Evolutionary conservation across 2,113 vertebrate genomes (phyloP).

Genomic region (Microcebus lehilahytsara): DNA sequence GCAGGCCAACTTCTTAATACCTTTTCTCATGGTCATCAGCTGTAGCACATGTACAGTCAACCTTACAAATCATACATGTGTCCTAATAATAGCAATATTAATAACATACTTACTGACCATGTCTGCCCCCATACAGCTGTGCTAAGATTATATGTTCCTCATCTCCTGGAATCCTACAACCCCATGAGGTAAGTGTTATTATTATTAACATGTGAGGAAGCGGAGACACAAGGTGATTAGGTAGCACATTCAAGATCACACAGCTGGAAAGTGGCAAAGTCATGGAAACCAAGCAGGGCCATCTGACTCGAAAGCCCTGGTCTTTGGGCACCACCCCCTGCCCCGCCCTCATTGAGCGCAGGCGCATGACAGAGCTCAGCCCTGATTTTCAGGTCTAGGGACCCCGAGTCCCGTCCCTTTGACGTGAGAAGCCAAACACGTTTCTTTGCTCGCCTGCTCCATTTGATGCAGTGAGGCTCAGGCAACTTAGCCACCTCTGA

Average conservation of each 20-base stretch:
- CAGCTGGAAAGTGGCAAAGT: neutral
- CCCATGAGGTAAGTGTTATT: neutral
- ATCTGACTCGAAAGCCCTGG: neutral
- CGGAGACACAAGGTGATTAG: neutral
- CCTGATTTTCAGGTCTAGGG: neutral
- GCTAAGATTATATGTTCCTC: neutral
- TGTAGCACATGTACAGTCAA: neutral
- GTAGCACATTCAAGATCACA: neutral
- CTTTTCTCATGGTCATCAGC: neutral
- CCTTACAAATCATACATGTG: neutral
- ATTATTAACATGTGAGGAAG: neutral
- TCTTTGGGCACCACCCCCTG: neutral
- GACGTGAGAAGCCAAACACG: neutral
- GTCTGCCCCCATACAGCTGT: neutral
- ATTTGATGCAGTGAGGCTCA: constrained; percentile 31
- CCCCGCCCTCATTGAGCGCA: neutral
- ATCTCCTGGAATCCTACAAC: neutral
- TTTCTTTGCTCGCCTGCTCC: constrained; percentile 7
- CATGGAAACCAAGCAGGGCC: neutral
- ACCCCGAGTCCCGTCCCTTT: neutral
- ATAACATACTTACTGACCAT: neutral
- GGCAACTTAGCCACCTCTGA: constrained; percentile 70
- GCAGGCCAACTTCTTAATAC: neutral
- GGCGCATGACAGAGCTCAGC: neutral
- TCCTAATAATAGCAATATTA: neutral